phyloP scores from a whole-genome alignment of 2,113 vertebrate species.

The Pomatorhinus ruficollis region DNA sequence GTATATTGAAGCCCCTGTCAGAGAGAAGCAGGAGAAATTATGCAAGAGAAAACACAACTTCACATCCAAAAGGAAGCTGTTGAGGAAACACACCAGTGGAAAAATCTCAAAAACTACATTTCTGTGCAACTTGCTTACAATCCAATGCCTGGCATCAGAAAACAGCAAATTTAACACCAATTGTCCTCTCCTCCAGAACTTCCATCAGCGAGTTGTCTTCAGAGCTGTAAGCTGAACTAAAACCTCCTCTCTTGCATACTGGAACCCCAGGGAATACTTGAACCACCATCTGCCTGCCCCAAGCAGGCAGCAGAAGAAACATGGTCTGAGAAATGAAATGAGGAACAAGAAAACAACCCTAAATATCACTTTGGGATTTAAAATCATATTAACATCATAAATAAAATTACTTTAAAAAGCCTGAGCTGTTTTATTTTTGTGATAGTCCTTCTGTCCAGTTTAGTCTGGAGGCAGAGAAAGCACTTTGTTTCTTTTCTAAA shows the following conservation, averaged over 20 bases:
- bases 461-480: background rate
- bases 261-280: background rate
- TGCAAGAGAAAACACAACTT: background rate
- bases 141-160: background rate
- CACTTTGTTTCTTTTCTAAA: background rate
- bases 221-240: background rate
- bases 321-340: background rate
- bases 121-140: background rate
- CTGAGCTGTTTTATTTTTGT: background rate
- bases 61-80: background rate
- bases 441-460: constrained; percentile 18
- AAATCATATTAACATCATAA: background rate
- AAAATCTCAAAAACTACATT: background rate
- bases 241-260: background rate
- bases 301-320: background rate
- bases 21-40: background rate
- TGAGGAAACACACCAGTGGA: background rate
- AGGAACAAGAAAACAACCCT: background rate
- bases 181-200: background rate
- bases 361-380: background rate
- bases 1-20: background rate
- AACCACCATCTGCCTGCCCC: background rate
- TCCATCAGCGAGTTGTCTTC: background rate
- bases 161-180: background rate
- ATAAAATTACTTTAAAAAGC: background rate